A percentile compares a stretch with the other conserved stretches of the same genome.
Evolutionary conservation across 2,113 vertebrate species (phyloP).

Genomic region (Cololabis saira): DNA sequence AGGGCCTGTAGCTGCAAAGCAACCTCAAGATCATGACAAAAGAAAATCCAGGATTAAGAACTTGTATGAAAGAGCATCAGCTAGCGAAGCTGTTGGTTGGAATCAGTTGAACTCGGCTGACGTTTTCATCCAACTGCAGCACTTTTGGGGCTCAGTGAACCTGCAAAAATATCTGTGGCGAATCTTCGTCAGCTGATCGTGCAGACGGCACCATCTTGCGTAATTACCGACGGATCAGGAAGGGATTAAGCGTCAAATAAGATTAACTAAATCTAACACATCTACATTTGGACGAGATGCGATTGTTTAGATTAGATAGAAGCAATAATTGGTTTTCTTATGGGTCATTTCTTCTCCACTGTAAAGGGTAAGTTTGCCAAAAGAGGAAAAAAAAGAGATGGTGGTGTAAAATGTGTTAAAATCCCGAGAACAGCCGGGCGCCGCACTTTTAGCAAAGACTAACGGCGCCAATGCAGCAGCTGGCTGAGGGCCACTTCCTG

Average conservation of each 20-base stretch:
- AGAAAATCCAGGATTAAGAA: no score
- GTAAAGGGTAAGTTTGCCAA: not conserved
- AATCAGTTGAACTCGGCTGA: no score
- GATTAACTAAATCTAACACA: not conserved
- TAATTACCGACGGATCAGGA: not conserved
- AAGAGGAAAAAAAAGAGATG: no score
- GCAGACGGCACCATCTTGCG: not conserved
- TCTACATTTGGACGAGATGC: not conserved
- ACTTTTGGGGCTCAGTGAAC: not conserved
- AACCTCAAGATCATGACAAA: no score
- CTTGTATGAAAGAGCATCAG: no score
- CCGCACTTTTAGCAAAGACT: conserved; percentile 1
- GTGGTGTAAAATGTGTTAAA: no score
- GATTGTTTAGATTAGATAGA: not conserved
- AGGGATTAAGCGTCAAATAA: not conserved
- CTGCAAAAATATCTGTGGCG: not conserved
- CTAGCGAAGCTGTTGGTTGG: no score
- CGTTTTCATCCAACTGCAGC: not conserved
- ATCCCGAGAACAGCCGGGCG: not conserved
- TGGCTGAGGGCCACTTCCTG: conserved; percentile 37
- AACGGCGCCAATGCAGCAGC: conserved; percentile 35
- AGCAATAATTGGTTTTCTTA: not conserved
- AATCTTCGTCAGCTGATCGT: not conserved
- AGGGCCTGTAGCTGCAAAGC: no score
- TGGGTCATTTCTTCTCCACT: not conserved